phyloP scores from a whole-genome alignment of 1,140 invertebrate species.

The Drosophila persimilis region DNA sequence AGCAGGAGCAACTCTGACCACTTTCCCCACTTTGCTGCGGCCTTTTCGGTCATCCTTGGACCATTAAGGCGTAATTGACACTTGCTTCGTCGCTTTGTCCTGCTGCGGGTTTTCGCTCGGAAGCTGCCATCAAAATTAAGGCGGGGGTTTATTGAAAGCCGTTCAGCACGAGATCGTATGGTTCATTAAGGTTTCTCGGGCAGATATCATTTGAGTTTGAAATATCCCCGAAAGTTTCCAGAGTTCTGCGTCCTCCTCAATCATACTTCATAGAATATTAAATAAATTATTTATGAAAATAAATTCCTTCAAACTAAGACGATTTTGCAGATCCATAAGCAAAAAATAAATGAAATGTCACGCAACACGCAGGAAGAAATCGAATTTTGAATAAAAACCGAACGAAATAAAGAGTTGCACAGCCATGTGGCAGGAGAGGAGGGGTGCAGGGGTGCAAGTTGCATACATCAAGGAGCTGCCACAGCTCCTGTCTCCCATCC shows the following conservation, averaged over 20 bases:
- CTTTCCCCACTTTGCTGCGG: slow-evolving; percentile 76
- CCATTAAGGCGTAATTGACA: slow-evolving; percentile 79
- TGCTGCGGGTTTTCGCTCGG: no score
- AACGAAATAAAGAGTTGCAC: slow-evolving; percentile 14
- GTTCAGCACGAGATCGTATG: no score
- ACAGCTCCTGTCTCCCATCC: slow-evolving; percentile 10
- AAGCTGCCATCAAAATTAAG: no score
- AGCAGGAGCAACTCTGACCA: slow-evolving; percentile 50
- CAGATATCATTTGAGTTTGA: no score
- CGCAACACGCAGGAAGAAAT: slow-evolving; percentile 56
- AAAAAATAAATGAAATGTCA: slow-evolving; percentile 63
- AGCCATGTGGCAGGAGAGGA: neutral
- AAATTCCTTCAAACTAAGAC: slow-evolving; percentile 6
- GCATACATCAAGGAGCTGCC: slow-evolving; percentile 64
- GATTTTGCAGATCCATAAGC: slow-evolving; percentile 44
- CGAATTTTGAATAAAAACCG: slow-evolving; percentile 51
- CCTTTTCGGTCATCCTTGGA: slow-evolving; percentile 76
- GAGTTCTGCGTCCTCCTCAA: no score
- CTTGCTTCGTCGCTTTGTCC: slow-evolving; percentile 44
- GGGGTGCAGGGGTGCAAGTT: slow-evolving; percentile 22
- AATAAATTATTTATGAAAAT: no score
- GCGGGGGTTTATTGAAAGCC: neutral
- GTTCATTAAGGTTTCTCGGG: no score
- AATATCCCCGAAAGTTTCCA: no score
- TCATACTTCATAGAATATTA: no score